These are phyloP conservation scores for Apis dorsata DNA, from an alignment of 1,140 invertebrate species.

Conservation along the genomic window DNA sequence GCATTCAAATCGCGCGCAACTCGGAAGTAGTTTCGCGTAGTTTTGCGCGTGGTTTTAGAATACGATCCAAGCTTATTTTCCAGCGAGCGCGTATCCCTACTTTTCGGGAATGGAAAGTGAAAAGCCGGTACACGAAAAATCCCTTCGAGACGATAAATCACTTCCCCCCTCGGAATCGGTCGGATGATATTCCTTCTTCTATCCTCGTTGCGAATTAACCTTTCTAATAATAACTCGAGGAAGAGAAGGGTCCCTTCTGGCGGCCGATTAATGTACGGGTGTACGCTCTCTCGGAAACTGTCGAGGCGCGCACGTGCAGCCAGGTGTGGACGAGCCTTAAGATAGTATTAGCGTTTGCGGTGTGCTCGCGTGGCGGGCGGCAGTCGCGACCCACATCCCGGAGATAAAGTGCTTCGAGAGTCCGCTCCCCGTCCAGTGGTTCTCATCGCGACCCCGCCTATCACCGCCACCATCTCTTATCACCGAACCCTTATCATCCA, in stretches of 20 bases:
- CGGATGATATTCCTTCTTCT: background rate
- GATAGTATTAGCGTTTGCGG: slow-evolving; percentile 52
- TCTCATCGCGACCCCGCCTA: slow-evolving; percentile 73
- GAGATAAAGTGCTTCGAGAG: slow-evolving; percentile 73
- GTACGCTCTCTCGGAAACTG: background rate
- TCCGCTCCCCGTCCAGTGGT: slow-evolving; percentile 71
- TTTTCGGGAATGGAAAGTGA: slow-evolving; percentile 53
- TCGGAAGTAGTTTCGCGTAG: slow-evolving; percentile 28
- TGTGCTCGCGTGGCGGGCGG: slow-evolving; percentile 73
- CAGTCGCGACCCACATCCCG: slow-evolving; percentile 76
- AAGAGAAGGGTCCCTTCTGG: background rate
- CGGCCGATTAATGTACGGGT: background rate
- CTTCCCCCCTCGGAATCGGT: background rate
- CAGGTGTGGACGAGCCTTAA: slow-evolving; percentile 69
- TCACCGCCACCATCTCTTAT: slow-evolving; percentile 14
- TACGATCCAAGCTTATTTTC: slow-evolving; percentile 38
- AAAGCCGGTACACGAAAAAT: slow-evolving; percentile 35
- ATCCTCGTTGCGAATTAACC: slow-evolving; percentile 8
- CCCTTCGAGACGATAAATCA: background rate
- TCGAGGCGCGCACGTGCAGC: slow-evolving; percentile 25
- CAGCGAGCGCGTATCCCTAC: slow-evolving; percentile 25
- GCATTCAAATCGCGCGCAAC: background rate
- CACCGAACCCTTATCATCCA: background rate
- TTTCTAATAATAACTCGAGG: slow-evolving; percentile 21
- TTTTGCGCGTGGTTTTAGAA: background rate